Base-by-base conservation (phyloP, 2,888 invertebrate genomes). In the Tachina fera region DNA sequence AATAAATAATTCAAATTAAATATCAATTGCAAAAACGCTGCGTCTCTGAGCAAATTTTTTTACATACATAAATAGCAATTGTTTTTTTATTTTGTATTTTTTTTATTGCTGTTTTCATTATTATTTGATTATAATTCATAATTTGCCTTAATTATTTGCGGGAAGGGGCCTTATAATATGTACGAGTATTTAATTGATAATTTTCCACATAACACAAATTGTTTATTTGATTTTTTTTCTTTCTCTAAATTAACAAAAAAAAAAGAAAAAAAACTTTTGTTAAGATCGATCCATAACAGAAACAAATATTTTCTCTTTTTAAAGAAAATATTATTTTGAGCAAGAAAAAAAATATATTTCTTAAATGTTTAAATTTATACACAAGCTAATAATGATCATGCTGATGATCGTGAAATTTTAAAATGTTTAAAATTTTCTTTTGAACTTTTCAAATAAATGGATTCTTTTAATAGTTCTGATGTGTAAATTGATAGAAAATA, bases 401-500 rank as follows among this genome's bases (percentile, higher is more conserved):
- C 60, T 16, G 22, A 58, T 47, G 58, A 49, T n/a, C 47, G n/a
- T 13, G 60, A 19, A 51, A 41, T 51, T 65, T n/a, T n/a, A 58
- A 9, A 41, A 31, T 41, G 41, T 65, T 60, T 58, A 51, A 9
- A 31, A 74, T 68, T 72, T 84, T 79, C 75, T 63, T 84, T 75
- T 79, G 78, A 83, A 61, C 53, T 68, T 68, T 22, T 60, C 43
- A 47, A 72, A 77, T 68, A 65, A 82, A 83, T 72, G 16, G 58
- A 67, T 70, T 83, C 31, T 60, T 72, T 65, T 76, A 82, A 76
- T 63, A 65, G n/a, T 76, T 76, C 65, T 65, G 14, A 72, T 72
- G 77, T 43, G 49, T 45, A 56, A 63, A 75, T 63, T 61, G 8
- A 63, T 45, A 68, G 41, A 60, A 60, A 61, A 79, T 75, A 14